These are phyloP conservation scores for Hemiprocne comata DNA, from an alignment of 2,113 vertebrate species.

Conservation along the genomic window DNA sequence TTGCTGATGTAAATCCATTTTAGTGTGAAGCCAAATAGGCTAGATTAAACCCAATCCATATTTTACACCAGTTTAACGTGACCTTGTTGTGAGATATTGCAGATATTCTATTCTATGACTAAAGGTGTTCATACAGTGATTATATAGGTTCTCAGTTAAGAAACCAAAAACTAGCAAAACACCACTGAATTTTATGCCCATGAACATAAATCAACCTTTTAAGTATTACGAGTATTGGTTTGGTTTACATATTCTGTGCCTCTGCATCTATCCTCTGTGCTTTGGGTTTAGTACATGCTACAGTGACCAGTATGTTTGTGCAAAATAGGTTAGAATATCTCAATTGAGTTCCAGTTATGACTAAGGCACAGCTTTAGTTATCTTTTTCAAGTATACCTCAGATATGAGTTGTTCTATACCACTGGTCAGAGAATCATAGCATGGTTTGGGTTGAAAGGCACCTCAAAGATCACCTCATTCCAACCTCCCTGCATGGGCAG, in stretches of 20 bases:
- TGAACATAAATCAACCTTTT: neutral
- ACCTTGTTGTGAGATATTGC: neutral
- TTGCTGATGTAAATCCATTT: neutral
- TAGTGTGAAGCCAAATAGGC: fast-evolving
- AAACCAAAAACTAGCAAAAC: neutral
- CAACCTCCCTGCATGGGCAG: no score
- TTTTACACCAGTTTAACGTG: neutral
- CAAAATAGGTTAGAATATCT: neutral
- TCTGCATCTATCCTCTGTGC: neutral
- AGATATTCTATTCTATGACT: neutral
- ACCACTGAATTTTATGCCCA: neutral
- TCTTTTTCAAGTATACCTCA: neutral
- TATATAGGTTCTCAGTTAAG: neutral
- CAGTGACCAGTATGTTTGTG: neutral
- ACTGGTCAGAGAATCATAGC: neutral
- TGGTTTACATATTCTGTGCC: neutral
- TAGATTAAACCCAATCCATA: neutral
- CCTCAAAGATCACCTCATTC: no score
- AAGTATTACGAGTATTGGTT: neutral
- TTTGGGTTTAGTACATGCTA: neutral
- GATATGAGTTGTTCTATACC: neutral
- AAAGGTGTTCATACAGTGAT: neutral
- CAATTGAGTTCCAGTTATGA: neutral
- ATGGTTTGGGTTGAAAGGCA: no score
- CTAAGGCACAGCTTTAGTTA: neutral